Conservation (phyloP, 2,888 invertebrate genomes). For the Drosophila pullipes region DNA sequence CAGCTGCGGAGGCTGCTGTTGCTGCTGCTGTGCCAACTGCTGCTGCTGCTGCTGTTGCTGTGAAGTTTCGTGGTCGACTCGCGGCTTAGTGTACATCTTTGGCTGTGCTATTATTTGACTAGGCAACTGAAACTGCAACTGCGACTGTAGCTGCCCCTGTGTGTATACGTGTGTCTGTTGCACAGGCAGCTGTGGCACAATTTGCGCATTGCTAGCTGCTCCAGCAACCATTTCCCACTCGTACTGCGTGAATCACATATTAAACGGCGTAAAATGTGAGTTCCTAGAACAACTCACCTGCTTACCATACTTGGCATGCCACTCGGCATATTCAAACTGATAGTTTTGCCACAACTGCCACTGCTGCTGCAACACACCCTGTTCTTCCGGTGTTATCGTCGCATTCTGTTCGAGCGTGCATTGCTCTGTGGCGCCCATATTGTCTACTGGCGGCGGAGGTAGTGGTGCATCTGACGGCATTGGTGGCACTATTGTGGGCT, state of each 20-base stretch:
- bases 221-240: slow-evolving; percentile 85
- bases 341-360: neutral
- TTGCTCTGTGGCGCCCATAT: neutral
- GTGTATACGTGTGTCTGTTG: slow-evolving; percentile 24
- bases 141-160: neutral
- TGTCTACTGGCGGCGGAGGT: neutral
- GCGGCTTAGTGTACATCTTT: slow-evolving; percentile 81
- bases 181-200: slow-evolving; percentile 4
- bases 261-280: neutral
- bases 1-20: slow-evolving; percentile 51
- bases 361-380: neutral
- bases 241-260: slow-evolving; percentile 67
- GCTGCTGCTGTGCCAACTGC: slow-evolving; percentile 28
- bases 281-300: neutral
- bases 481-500: neutral
- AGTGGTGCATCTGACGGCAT: neutral
- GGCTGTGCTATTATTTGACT: slow-evolving; percentile 77
- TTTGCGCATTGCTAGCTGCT: slow-evolving; percentile 41
- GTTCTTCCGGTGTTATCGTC: neutral
- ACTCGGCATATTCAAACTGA: neutral
- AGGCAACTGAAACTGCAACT: slow-evolving; percentile 11
- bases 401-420: neutral
- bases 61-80: slow-evolving; percentile 13
- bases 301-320: neutral
- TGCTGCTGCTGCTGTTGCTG: slow-evolving; percentile 50